Conservation (phyloP, 2,113 vertebrate genomes). For the Cynoglossus semilaevis region DNA sequence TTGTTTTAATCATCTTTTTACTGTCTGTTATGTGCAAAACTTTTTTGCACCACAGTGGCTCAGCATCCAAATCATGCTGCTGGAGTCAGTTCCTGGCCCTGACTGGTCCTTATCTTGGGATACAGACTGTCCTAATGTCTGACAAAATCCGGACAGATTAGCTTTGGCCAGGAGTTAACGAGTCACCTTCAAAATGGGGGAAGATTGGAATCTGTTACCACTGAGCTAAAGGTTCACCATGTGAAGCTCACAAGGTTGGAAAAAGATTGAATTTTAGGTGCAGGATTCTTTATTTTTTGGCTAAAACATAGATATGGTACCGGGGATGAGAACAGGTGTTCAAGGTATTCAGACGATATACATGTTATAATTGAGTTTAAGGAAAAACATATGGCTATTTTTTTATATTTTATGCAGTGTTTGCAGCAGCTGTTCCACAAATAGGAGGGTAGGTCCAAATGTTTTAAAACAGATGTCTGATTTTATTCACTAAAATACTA, state of each 20-base stretch:
- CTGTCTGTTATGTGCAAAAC: conserved; percentile 43
- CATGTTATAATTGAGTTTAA: conserved; percentile 6
- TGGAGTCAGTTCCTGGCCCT: conserved; percentile 47
- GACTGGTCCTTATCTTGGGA: conserved; percentile 69
- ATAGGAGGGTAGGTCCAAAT: no score
- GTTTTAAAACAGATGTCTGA: no score
- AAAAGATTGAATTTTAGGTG: conserved; percentile 72
- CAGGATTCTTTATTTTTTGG: conserved; percentile 25
- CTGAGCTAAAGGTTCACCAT: conserved; percentile 54
- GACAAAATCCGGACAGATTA: conserved; percentile 74
- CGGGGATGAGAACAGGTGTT: no score
- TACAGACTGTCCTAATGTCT: conserved; percentile 67
- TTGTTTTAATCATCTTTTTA: conserved; percentile 16
- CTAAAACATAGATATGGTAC: no score
- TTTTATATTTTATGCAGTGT: no score
- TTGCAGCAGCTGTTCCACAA: no score
- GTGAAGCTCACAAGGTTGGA: conserved; percentile 45
- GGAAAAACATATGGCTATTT: no score
- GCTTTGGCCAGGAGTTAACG: conserved; percentile 69
- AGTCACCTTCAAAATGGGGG: conserved; percentile 68
- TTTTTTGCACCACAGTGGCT: conserved; percentile 41
- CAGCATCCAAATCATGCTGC: conserved; percentile 48
- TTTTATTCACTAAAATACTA: no score
- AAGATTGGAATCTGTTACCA: conserved; percentile 65
- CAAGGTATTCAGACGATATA: conserved; percentile 20